These are phyloP conservation scores for Anthopleura xanthogrammica DNA, from an alignment of 92 coral and sea anemone species.

Conservation along the genomic window DNA sequence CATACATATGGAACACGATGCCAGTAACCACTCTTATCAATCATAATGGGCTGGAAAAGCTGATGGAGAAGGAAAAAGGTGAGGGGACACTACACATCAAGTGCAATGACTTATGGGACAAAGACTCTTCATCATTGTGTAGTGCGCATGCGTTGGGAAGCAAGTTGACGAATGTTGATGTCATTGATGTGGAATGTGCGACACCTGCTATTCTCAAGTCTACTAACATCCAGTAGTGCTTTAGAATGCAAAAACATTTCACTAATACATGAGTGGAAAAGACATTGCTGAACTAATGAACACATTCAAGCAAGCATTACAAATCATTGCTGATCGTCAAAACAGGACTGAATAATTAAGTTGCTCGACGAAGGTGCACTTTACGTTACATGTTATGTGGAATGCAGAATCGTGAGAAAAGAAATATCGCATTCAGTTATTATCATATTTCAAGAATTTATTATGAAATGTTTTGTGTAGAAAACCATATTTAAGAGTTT, in stretches of 20 bases:
- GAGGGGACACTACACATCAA: conserved; percentile 31
- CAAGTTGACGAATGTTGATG: conserved; percentile 19
- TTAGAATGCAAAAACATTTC: too few relatives aligned
- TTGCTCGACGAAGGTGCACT: too few relatives aligned
- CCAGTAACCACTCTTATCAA: conserved; percentile 50
- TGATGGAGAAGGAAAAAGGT: conserved; percentile 44
- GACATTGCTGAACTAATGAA: too few relatives aligned
- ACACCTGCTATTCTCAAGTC: conserved; percentile 24
- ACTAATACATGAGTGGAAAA: too few relatives aligned
- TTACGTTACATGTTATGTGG: too few relatives aligned
- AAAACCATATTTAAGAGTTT: not conserved
- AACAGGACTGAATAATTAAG: too few relatives aligned
- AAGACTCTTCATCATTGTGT: conserved; percentile 23
- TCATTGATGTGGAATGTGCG: conserved; percentile 28
- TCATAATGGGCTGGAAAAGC: conserved; percentile 69
- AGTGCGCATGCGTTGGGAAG: conserved; percentile 23
- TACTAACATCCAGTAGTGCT: conserved; percentile 7
- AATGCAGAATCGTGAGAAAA: too few relatives aligned
- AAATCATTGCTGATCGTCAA: too few relatives aligned
- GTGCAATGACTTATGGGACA: conserved; percentile 51
- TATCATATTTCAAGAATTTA: not conserved
- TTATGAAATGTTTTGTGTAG: not conserved
- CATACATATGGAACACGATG: not conserved
- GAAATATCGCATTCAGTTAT: not conserved
- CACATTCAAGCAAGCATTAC: too few relatives aligned